Conservation (phyloP, 2,888 invertebrate genomes). For the Nemotelus pantherinus region DNA sequence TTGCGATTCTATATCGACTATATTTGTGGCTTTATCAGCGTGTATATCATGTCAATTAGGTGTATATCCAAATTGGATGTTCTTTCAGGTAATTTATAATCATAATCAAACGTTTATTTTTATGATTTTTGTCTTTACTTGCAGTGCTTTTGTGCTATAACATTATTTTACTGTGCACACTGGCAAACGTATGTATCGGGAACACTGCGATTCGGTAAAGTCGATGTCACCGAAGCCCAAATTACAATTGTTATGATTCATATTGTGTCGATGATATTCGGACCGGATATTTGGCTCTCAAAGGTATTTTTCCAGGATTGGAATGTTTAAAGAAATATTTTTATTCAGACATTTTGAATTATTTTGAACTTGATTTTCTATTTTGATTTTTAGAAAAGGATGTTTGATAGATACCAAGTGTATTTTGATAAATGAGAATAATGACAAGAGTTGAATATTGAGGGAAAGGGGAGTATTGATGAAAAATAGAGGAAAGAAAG, state of each 20-base stretch:
- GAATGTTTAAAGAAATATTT: conserved; percentile 5
- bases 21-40: conserved; percentile 96
- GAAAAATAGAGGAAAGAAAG: too few species aligned
- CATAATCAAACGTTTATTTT: neutral
- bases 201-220: conserved; percentile 85
- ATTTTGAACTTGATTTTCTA: conserved; percentile 6
- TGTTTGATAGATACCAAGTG: neutral
- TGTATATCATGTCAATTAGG: conserved; percentile 95
- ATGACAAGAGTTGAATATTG: neutral
- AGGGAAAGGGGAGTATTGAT: neutral
- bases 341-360: neutral
- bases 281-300: conserved; percentile 85
- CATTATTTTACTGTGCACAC: conserved; percentile 97
- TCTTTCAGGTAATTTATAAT: conserved; percentile 75
- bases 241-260: conserved; percentile 91
- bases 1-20: conserved; percentile 98
- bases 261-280: conserved; percentile 85
- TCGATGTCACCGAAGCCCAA: conserved; percentile 99
- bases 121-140: conserved; percentile 56
- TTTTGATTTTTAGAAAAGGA: neutral
- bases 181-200: conserved; percentile 99
- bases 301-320: conserved; percentile 67
- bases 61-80: conserved; percentile 91
- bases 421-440: neutral
- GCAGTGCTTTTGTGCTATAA: conserved; percentile 93